phyloP scores from a whole-genome alignment of 2,797 vertebrate genomes.

The Etheostoma nigrum region DNA sequence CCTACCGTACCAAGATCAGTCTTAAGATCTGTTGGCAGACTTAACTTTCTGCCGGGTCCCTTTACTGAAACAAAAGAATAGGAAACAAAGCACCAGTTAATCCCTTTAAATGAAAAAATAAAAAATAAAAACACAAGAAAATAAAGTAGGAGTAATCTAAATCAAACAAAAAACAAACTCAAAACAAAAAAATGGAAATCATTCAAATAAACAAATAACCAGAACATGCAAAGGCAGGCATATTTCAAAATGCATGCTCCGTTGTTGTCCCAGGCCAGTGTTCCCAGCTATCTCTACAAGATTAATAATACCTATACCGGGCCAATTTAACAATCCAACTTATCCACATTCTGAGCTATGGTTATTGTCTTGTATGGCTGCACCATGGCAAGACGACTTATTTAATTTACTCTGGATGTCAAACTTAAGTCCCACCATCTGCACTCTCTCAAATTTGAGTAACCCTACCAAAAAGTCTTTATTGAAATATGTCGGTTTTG shows the following conservation, averaged over 20 bases:
- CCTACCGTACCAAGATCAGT: conserved; percentile 99
- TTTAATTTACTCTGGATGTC: neutral
- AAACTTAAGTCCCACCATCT: neutral
- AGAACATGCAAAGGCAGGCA: conserved; percentile 79
- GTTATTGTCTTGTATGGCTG: conserved; percentile 10
- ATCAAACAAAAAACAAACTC: conserved; percentile 30
- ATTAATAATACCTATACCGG: neutral
- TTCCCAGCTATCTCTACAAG: conserved; percentile 21
- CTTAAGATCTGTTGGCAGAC: conserved; percentile 99
- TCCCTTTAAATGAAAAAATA: conserved; percentile 75
- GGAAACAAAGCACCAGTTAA: conserved; percentile 87
- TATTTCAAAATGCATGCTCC: conserved; percentile 68
- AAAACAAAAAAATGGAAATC: conserved; percentile 52
- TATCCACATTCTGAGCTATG: neutral
- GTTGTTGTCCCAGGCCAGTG: conserved; percentile 70
- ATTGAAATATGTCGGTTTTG: conserved; percentile 3
- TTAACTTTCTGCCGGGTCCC: conserved; percentile 99
- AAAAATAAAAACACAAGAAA: conserved; percentile 45
- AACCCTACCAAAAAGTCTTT: neutral
- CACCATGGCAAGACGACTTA: conserved; percentile 4
- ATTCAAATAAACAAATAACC: conserved; percentile 56
- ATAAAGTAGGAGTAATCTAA: conserved; percentile 36
- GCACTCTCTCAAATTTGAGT: neutral
- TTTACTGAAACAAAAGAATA: conserved; percentile 99
- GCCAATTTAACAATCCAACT: neutral